Conservation (phyloP, 2,797 vertebrate species). For the Masticophis lateralis region DNA sequence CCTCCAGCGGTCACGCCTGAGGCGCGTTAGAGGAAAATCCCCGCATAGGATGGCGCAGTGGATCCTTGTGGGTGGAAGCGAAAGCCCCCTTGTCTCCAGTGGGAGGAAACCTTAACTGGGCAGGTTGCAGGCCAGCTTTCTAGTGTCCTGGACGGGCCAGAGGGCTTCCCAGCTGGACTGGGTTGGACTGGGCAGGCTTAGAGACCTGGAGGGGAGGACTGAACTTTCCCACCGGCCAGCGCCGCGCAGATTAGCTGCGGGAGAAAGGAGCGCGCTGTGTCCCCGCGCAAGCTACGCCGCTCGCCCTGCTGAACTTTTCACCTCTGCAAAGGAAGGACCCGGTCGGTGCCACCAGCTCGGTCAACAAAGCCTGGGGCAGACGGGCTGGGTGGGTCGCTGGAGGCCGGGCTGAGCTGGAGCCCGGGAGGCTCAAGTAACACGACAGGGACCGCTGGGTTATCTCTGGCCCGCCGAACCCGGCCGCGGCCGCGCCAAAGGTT, state of each 20-base stretch:
- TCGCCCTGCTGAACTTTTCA: slow-evolving; percentile 9
- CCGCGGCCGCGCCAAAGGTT: slow-evolving; percentile 54
- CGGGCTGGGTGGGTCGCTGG: neutral
- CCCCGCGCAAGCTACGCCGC: neutral
- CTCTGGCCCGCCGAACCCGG: slow-evolving; percentile 26
- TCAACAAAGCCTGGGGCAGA: neutral
- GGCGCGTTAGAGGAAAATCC: neutral
- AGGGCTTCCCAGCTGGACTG: neutral
- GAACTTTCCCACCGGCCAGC: neutral
- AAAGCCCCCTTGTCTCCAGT: neutral
- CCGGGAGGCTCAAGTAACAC: slow-evolving; percentile 35
- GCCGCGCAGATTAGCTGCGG: too few species aligned
- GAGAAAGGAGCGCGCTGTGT: neutral
- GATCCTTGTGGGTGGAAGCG: neutral
- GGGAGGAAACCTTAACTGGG: neutral
- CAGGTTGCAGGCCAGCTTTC: neutral
- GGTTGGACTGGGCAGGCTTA: neutral
- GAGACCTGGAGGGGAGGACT: rapidly evolving
- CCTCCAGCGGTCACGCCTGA: neutral
- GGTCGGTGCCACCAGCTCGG: neutral
- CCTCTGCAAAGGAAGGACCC: neutral
- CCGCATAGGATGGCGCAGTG: neutral
- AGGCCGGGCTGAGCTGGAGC: neutral
- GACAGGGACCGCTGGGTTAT: slow-evolving; percentile 60
- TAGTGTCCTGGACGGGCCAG: neutral